Evolutionary conservation across 2,113 vertebrate genomes (phyloP).

Genomic region (Calypte anna): DNA sequence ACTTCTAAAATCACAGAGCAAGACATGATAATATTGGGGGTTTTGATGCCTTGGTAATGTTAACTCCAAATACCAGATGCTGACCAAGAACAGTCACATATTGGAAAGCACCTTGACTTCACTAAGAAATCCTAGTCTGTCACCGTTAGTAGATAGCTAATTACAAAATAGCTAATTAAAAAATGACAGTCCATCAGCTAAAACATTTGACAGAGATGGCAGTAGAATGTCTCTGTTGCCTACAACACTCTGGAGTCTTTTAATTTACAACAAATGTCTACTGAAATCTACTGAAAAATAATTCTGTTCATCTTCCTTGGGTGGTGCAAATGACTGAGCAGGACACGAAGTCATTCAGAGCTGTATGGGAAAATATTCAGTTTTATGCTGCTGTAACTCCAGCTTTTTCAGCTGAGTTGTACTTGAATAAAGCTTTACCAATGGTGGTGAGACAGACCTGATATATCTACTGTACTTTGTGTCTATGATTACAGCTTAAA

Average conservation of each 20-base stretch:
- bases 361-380: neutral
- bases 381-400: neutral
- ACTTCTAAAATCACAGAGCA: neutral
- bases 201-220: neutral
- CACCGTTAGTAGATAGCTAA: neutral
- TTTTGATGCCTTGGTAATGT: neutral
- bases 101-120: neutral
- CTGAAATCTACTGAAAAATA: neutral
- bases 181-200: neutral
- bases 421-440: neutral
- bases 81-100: neutral
- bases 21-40: neutral
- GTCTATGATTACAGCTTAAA: neutral
- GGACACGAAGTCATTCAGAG: neutral
- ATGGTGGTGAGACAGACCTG: neutral
- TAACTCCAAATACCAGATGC: neutral
- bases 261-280: neutral
- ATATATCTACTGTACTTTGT: neutral
- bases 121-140: neutral
- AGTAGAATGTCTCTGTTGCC: neutral
- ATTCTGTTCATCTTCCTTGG: neutral
- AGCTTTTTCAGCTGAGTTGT: neutral
- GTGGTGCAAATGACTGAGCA: neutral
- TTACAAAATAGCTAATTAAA: neutral
- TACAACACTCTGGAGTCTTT: neutral